Evolutionary conservation across 2,797 vertebrate genomes (phyloP).

Genomic region (Etheostoma nigrum): DNA sequence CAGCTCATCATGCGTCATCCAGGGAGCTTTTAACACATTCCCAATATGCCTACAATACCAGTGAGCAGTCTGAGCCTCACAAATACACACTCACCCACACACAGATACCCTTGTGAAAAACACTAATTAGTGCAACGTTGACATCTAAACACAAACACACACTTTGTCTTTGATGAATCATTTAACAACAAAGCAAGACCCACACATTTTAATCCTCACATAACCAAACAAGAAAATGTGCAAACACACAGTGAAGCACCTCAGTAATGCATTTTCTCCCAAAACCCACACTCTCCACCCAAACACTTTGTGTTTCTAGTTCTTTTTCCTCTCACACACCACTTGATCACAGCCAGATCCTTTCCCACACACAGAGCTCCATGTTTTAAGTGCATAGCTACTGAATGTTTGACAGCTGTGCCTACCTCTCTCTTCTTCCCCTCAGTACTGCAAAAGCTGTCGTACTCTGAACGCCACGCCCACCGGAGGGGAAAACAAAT

Average conservation of each 20-base stretch:
- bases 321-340: slow-evolving; percentile 24
- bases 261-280: slow-evolving; percentile 9
- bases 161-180: slow-evolving; percentile 17
- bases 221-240: neutral
- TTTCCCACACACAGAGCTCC: slow-evolving; percentile 42
- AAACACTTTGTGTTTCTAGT: slow-evolving; percentile 33
- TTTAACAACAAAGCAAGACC: slow-evolving; percentile 11
- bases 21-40: slow-evolving; percentile 49
- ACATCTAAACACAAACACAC: slow-evolving; percentile 14
- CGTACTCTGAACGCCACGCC: no score
- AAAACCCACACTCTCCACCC: slow-evolving; percentile 29
- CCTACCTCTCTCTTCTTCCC: slow-evolving; percentile 1
- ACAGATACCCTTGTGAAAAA: neutral
- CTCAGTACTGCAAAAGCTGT: neutral
- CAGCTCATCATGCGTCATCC: slow-evolving; percentile 38
- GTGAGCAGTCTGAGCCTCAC: slow-evolving; percentile 10
- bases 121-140: slow-evolving; percentile 7
- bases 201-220: slow-evolving; percentile 2
- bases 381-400: slow-evolving; percentile 22
- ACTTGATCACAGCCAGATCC: slow-evolving; percentile 29
- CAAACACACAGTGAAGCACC: slow-evolving; percentile 6
- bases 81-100: neutral
- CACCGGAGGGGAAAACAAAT: no score
- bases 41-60: slow-evolving; percentile 21
- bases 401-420: slow-evolving; percentile 29